Evolutionary conservation across 2,797 vertebrate genomes (phyloP).

Genomic region (Danio tinwini): DNA sequence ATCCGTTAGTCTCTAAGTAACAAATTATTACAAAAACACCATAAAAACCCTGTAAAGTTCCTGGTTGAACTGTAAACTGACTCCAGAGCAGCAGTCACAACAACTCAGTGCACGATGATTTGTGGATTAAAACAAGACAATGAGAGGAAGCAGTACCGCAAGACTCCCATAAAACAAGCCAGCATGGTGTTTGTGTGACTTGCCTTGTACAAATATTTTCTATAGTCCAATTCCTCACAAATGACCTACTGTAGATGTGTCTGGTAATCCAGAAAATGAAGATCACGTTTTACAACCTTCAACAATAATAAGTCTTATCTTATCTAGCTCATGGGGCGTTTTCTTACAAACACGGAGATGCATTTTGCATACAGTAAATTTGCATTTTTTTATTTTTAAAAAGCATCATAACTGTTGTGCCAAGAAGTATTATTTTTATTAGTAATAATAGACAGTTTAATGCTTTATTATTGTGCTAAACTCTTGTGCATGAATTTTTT

Average conservation of each 20-base stretch:
- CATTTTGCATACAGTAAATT: background rate
- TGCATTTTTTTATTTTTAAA: no score
- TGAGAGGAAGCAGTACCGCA: slow-evolving; percentile 13
- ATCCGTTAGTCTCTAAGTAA: background rate
- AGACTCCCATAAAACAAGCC: background rate
- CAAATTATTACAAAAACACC: background rate
- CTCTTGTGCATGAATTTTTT: background rate
- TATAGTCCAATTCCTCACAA: background rate
- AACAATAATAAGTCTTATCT: slow-evolving; percentile 3
- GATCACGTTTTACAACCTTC: slow-evolving; percentile 4
- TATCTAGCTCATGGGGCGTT: background rate
- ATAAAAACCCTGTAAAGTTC: background rate
- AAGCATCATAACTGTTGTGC: background rate
- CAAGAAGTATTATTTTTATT: background rate
- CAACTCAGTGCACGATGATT: slow-evolving; percentile 33
- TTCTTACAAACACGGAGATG: background rate
- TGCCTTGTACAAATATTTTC: background rate
- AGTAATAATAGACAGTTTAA: background rate
- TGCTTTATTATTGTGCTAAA: background rate
- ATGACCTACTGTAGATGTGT: background rate
- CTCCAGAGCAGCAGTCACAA: slow-evolving; percentile 33
- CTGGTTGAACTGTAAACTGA: slow-evolving; percentile 41
- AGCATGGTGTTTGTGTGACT: background rate
- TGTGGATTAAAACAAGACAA: background rate
- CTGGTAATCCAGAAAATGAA: background rate